Base-by-base conservation (phyloP, 2,888 invertebrate genomes). In the Drosophila longiperda region DNA sequence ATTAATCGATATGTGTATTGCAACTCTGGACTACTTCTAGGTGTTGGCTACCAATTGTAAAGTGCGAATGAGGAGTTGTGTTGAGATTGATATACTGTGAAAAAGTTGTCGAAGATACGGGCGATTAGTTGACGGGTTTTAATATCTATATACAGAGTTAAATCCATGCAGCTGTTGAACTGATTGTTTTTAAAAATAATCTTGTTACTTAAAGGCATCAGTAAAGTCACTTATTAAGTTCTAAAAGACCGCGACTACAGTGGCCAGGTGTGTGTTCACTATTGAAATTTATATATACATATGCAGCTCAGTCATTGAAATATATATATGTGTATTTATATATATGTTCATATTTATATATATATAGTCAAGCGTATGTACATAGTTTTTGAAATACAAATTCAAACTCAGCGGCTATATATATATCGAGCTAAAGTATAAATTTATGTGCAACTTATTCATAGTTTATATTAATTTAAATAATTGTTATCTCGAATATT, bases 11-110 rank as follows among this genome's bases (percentile, higher is more conserved):
- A 55, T 38, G 23, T 55, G 3, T 12, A 8, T 20, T 65, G 64
- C 78, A 78, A 59, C 48, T 55, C 73, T 77, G 69, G 8, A 57
- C 36, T 54, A 42, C 59, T 83, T 80, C 58, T 86, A 84, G 84
- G 84, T 84, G 84, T 84, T 84, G 84, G 84, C 84, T 84, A 75
- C 78, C 89, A 88, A 88, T 86, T 78, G 78, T 75, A 83, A 86
- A 88, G 89, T 88, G 87, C 80, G 80, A 88, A 74, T 75, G 75
- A 78, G 58, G 80, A 88, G 83, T 82, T 73, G 75, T 67, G 80
- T 54, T 65, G 29, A 62, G 81, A 75, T 86, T 83, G 83, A 52
- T 78, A 71, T 73, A 80, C 64, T 42, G 76, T 74, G 60, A 50
- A 78, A 78, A 79, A 65, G 33, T 73, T 57, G 61, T 48, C n/a